phyloP scores from a whole-genome alignment of 92 coral and sea anemone species.

The Phymanthus crucifer region DNA sequence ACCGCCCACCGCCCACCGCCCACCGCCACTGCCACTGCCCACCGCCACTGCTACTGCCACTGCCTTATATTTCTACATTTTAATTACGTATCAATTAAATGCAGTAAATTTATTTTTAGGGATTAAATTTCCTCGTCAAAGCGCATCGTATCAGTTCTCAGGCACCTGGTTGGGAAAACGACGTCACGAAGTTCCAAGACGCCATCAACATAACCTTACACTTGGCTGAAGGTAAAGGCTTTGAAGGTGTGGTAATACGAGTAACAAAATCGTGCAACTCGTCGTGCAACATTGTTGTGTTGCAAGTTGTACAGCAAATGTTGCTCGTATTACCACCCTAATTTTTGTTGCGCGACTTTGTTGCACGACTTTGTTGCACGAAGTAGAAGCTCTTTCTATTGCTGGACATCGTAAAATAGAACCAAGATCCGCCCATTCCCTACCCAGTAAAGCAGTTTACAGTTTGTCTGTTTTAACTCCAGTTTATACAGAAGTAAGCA shows the following conservation, averaged over 20 bases:
- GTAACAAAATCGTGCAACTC: too few relatives aligned
- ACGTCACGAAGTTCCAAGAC: conserved; percentile 62
- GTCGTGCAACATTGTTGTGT: too few relatives aligned
- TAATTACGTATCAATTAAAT: neutral
- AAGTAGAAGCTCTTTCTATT: neutral
- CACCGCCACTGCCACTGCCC: too few relatives aligned
- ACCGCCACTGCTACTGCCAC: neutral
- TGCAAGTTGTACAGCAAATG: too few relatives aligned
- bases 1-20: too few relatives aligned
- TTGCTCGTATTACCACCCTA: too few relatives aligned
- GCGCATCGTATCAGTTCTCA: conserved; percentile 85
- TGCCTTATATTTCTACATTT: neutral
- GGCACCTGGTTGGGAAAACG: conserved; percentile 78
- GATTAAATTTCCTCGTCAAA: conserved; percentile 75
- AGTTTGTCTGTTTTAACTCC: neutral
- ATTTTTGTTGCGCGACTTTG: too few relatives aligned
- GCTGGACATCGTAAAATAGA: neutral
- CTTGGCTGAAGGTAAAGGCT: conserved; percentile 79
- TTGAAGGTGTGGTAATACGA: too few relatives aligned
- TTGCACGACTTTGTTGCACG: too few relatives aligned
- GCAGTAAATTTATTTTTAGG: conserved; percentile 48
- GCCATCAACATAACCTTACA: conserved; percentile 57
- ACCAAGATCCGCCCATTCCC: neutral
- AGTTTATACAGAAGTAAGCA: conserved; percentile 72
- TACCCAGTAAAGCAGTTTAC: too few relatives aligned